Percentiles rank a stretch among this genome's conserved stretches.
phyloP scores from a whole-genome alignment of 1,140 invertebrate genomes.

The Portunus trituberculatus region DNA sequence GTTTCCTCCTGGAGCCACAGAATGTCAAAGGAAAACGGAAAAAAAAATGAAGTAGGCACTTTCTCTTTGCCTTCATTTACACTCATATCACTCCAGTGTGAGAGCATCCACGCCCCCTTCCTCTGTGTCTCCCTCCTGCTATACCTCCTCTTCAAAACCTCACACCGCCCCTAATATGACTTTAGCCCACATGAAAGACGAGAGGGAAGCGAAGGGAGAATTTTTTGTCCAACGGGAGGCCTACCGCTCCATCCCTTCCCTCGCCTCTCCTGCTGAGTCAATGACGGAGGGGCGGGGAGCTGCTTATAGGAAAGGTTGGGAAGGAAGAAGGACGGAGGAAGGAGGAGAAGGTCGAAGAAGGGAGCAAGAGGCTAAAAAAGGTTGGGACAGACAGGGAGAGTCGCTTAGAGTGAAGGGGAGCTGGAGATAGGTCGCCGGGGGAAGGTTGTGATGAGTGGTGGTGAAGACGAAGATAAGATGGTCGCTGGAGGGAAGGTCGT shows the following conservation, averaged over 20 bases:
- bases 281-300: conserved; percentile 33
- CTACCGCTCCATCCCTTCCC: not conserved
- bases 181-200: conserved; percentile 57
- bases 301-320: conserved; percentile 8
- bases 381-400: conserved; percentile 17
- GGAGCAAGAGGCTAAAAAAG: not conserved
- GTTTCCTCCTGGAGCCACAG: not conserved
- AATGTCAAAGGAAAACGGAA: not conserved
- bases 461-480: conserved; percentile 21
- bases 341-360: not conserved
- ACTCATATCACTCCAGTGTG: not conserved
- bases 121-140: conserved; percentile 23
- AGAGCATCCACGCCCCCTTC: not conserved
- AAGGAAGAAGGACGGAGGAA: not conserved
- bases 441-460: conserved; percentile 18
- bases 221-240: conserved; percentile 42
- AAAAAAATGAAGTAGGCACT: not conserved
- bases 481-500: not conserved
- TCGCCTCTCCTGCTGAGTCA: conserved; percentile 31
- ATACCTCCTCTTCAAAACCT: conserved; percentile 37
- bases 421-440: not conserved
- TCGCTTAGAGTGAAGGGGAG: not conserved
- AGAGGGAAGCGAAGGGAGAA: not conserved
- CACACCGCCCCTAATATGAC: conserved; percentile 55
- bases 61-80: not conserved